Evolutionary conservation across 2,797 vertebrate genomes (phyloP).

Genomic region (Synaphobranchus kaupii): DNA sequence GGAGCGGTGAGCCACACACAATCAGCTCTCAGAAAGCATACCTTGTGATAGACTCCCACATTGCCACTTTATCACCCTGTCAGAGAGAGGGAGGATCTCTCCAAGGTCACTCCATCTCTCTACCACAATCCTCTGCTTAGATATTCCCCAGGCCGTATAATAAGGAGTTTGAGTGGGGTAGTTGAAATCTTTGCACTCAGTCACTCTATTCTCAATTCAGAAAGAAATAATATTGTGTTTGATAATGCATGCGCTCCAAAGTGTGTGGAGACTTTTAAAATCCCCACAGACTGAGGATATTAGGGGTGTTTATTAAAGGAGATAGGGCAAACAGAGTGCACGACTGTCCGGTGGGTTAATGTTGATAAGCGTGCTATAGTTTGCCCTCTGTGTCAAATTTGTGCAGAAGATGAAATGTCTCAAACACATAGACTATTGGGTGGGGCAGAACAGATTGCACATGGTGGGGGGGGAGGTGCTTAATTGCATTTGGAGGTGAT

Average conservation of each 20-base stretch:
- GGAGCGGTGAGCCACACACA: not conserved
- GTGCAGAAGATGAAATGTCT: not conserved
- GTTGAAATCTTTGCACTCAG: not conserved
- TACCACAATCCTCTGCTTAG: not conserved
- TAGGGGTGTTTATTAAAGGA: constrained; percentile 11
- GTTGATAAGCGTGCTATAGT: constrained; percentile 12
- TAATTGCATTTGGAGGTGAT: constrained; percentile 25
- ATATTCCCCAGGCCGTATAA: not conserved
- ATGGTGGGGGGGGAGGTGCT: constrained; percentile 20
- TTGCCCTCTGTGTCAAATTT: not conserved
- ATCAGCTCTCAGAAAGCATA: constrained; percentile 13
- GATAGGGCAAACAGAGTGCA: not conserved
- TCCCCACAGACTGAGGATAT: not conserved
- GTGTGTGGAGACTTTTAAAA: not conserved
- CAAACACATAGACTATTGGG: not conserved
- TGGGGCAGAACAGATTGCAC: not conserved
- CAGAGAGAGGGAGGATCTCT: constrained; percentile 2
- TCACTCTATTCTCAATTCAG: not conserved
- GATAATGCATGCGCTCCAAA: not conserved
- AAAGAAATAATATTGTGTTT: not conserved
- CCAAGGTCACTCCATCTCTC: constrained; percentile 26
- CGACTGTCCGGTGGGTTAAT: constrained; percentile 25
- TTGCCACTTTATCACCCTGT: constrained; percentile 12
- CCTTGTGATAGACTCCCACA: constrained; percentile 12
- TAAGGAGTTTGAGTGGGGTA: not conserved